Percentiles rank a stretch among this genome's conserved stretches.
These are phyloP conservation scores for Lamellibrachia satsuma DNA, from an alignment of 2,888 invertebrate genomes.

Conservation along the genomic window DNA sequence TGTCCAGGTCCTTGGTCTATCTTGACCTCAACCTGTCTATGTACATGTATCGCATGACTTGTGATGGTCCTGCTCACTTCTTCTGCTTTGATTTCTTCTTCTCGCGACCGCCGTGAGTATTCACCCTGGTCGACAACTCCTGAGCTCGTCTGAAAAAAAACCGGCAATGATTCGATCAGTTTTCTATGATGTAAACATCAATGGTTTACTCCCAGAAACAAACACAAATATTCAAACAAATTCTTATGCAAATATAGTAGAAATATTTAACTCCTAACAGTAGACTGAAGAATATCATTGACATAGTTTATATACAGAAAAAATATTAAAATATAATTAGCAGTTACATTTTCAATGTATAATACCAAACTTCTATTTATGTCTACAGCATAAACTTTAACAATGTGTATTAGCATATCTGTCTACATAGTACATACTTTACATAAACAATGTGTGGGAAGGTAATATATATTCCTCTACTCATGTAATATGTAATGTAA, in stretches of 20 bases:
- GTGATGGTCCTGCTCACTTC: background rate
- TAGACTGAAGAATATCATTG: too few relatives aligned
- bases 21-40: background rate
- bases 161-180: background rate
- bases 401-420: too few relatives aligned
- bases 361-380: too few relatives aligned
- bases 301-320: too few relatives aligned
- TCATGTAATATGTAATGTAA: too few relatives aligned
- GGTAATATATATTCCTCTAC: too few relatives aligned
- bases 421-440: too few relatives aligned
- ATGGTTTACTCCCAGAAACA: background rate
- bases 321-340: too few relatives aligned
- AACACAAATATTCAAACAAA: background rate
- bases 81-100: slow-evolving; percentile 25
- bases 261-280: too few relatives aligned
- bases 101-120: slow-evolving; percentile 26
- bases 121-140: slow-evolving; percentile 36
- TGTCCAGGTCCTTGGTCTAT: slow-evolving; percentile 6
- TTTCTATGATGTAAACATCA: background rate
- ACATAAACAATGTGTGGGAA: too few relatives aligned
- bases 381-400: too few relatives aligned
- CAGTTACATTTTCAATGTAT: too few relatives aligned
- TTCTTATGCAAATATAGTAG: background rate
- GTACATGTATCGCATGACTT: background rate
- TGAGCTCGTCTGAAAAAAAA: slow-evolving; percentile 35